phyloP scores from a whole-genome alignment of 2,797 vertebrate species.

The Artibeus jamaicensis region DNA sequence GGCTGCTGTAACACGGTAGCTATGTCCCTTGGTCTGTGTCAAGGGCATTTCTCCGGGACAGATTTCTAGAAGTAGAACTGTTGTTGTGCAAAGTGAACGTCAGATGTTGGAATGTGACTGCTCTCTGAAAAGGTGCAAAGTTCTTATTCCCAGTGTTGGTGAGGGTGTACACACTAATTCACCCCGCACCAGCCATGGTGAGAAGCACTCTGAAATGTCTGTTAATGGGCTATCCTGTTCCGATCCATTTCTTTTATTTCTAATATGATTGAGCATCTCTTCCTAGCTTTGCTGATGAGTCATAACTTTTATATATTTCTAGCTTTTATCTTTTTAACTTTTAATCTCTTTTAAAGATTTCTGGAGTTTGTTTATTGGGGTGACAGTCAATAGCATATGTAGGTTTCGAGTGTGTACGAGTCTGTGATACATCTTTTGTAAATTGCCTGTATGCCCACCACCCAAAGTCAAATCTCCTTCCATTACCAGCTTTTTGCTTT shows the following conservation, averaged over 20 bases:
- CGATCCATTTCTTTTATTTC: neutral
- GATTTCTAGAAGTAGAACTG: neutral
- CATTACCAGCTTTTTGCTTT: neutral
- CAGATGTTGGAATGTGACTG: neutral
- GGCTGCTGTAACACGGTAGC: neutral
- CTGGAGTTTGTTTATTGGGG: neutral
- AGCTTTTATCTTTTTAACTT: neutral
- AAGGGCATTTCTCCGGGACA: neutral
- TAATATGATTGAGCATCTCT: neutral
- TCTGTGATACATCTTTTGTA: neutral
- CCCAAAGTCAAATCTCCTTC: neutral
- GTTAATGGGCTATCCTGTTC: rapidly evolving
- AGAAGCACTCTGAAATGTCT: neutral
- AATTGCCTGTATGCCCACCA: neutral
- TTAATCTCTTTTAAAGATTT: neutral
- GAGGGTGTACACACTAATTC: too few relatives aligned
- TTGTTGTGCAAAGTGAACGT: neutral
- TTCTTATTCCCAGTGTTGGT: rapidly evolving
- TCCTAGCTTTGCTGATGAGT: neutral
- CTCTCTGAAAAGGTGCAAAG: neutral
- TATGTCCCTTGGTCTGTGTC: rapidly evolving
- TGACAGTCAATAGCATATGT: neutral
- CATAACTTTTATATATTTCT: neutral
- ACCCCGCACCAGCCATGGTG: too few relatives aligned
- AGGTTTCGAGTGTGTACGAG: neutral